Base-by-base conservation (phyloP, 1,140 invertebrate genomes). In the Oedothorax gibbosus region DNA sequence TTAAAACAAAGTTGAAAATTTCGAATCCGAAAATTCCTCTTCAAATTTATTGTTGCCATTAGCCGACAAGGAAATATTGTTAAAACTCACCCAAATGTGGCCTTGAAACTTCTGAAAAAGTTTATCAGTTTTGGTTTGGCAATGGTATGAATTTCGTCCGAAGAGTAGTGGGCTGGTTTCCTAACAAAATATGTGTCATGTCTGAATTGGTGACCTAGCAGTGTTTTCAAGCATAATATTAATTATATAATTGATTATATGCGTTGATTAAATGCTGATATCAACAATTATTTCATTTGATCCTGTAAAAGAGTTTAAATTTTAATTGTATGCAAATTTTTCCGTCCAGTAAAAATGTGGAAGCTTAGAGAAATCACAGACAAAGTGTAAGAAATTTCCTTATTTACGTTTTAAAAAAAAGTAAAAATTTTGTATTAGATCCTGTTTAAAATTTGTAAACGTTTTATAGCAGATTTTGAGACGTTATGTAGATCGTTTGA, bases 331-430 rank as follows among this genome's bases (percentile, higher is more conserved):
- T 73, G 50, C n/a, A 9, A 75, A 11, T 35, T 35, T 35, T 12
- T 85, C 82, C 82, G 82, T 85, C 82, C 82, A 85, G 35, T 10
- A 69, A 88, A 73, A 8, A 91, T 91, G 89, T 98, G 96, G 96
- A 98, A 97, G 93, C 94, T 98, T 88, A 93, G 96, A 88, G 96
- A 98, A 91, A 89, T 98, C 86, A 95, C 96, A 88, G 96, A 98
- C 90, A 97, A 97, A 94, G 96, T 97, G 96, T 97, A 94, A 96
- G 96, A 49, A 82, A 35, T 73, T 81, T 68, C 53, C 15, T 60
- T 60, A 56, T 20, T 11, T 49, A 54, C 20, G 9, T 56, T 68
- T 62, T 50, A 81, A 75, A 51, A 20, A 62, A 21, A 60, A 9
- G 12, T 68, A 20, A n/a, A 7, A 11, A 50, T 69, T 9, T 7